These are phyloP conservation scores for Leptestheria dahalacensis DNA, from an alignment of 1,140 invertebrate species.

Conservation along the genomic window DNA sequence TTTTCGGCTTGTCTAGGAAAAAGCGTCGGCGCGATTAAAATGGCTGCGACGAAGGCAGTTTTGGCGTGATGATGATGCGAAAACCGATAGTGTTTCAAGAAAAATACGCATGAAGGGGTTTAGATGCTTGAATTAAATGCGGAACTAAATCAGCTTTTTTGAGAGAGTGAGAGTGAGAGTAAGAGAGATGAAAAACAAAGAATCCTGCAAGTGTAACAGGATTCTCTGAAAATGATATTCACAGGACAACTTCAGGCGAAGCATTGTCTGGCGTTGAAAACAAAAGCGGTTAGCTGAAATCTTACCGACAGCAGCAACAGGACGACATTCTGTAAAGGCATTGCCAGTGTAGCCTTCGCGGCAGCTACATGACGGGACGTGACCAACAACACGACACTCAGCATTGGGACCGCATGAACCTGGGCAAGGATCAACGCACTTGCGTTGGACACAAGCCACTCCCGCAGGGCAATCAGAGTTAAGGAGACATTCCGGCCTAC, in stretches of 20 bases:
- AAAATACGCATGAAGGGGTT: no score
- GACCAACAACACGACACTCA: constrained; percentile 57
- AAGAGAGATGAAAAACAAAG: not conserved
- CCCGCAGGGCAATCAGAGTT: constrained; percentile 60
- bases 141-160: no score
- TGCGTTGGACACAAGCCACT: constrained; percentile 56
- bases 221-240: not conserved
- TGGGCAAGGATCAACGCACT: constrained; percentile 61
- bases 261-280: no score
- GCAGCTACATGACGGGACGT: constrained; percentile 65
- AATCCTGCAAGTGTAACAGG: not conserved
- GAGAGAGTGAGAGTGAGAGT: no score
- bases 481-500: constrained; percentile 44
- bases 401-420: constrained; percentile 65
- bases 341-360: constrained; percentile 55
- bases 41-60: no score
- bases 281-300: no score
- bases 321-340: constrained; percentile 46
- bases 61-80: no score
- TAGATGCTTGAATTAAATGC: no score
- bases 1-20: no score
- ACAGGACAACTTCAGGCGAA: no score
- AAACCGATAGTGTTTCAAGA: no score
- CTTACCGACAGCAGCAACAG: constrained; percentile 26
- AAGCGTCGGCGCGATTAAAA: no score